Conservation (phyloP, 2,888 invertebrate genomes). For the Scaptomyza caliginosa region DNA sequence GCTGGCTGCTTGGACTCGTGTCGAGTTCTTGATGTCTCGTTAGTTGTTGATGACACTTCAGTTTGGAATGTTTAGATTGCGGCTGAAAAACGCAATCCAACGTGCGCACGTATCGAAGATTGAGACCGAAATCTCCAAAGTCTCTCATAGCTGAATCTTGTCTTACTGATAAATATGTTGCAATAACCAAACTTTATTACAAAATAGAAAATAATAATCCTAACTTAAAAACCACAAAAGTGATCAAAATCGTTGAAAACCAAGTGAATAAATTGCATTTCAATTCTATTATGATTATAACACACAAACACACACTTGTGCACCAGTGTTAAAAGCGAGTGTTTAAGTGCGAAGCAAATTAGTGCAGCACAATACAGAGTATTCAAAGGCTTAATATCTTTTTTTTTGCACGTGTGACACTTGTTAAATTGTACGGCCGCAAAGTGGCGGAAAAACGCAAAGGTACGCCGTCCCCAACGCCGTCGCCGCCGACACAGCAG, state of each 20-base stretch:
- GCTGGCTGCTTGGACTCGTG: slow-evolving; percentile 81
- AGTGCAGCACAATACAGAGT: background rate
- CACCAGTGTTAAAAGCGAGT: slow-evolving; percentile 12
- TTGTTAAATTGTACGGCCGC: slow-evolving; percentile 49
- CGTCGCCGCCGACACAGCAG: slow-evolving; percentile 77
- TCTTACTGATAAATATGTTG: background rate
- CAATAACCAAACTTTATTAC: background rate
- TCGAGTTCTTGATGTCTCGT: slow-evolving; percentile 83
- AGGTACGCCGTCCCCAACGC: slow-evolving; percentile 80
- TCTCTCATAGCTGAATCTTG: background rate
- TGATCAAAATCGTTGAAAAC: background rate
- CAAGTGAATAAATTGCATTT: slow-evolving; percentile 6
- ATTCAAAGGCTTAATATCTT: background rate
- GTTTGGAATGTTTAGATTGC: slow-evolving; percentile 81
- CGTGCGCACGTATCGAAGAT: slow-evolving; percentile 23
- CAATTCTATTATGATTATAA: slow-evolving; percentile 10
- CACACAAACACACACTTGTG: slow-evolving; percentile 1
- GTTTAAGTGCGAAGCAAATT: background rate
- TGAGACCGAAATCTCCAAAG: slow-evolving; percentile 22
- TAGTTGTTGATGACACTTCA: slow-evolving; percentile 85
- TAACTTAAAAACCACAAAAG: background rate
- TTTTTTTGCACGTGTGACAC: slow-evolving; percentile 30
- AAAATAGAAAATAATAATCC: no score
- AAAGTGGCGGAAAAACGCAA: slow-evolving; percentile 84
- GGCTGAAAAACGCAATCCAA: slow-evolving; percentile 56